Evolutionary conservation across 2,797 vertebrate genomes (phyloP), one percentile per base, ranked within the genome.

Genomic region (Zonotrichia albicollis): DNA sequence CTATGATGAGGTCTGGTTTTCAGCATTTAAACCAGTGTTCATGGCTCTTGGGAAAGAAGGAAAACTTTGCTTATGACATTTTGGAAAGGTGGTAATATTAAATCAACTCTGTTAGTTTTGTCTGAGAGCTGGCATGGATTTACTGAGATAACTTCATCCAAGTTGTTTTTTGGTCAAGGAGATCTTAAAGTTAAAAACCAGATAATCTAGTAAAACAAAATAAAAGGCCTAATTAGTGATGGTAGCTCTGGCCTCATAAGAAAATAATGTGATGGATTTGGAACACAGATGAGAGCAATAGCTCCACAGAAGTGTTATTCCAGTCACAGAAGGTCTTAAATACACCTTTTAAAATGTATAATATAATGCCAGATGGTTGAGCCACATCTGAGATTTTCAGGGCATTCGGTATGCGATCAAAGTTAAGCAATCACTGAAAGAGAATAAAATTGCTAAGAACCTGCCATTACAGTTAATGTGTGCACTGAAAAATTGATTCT

Each of bases 121-220:
- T 73, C 32, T 93, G 70, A 74, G 50, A 83, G 32, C 55, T 84
- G 70, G 84, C 71, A 66, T 50, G 29, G 58, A 84, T 87, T 96
- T 95, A 87, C 16, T 51, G 53, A 58, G 62, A 81, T 79, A 93
- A 91, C 13, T 93, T 91, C 42, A 95, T 82, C 34, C 83, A 88
- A 93, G 60, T 74, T 87, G 45, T 66, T 87, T 61, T 45, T 85
- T 84, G 29, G 57, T 51, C 83, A 93, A 79, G 36, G 54, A 95
- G 78, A 94, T 68, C 79, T 86, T 89, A 94, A 92, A 94, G 58
- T 84, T 94, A 76, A 94, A 96, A 96, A 94, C 66, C 95, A 96
- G 90, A 95, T 91, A 92, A 94, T 89, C 87, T 91, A 96, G 86
- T 96, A 96, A 97, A 96, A 94, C 72, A 95, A 97, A 96, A 97